Evolutionary conservation across 2,888 invertebrate genomes (phyloP).

Genomic region (Emmelina monodactyla): DNA sequence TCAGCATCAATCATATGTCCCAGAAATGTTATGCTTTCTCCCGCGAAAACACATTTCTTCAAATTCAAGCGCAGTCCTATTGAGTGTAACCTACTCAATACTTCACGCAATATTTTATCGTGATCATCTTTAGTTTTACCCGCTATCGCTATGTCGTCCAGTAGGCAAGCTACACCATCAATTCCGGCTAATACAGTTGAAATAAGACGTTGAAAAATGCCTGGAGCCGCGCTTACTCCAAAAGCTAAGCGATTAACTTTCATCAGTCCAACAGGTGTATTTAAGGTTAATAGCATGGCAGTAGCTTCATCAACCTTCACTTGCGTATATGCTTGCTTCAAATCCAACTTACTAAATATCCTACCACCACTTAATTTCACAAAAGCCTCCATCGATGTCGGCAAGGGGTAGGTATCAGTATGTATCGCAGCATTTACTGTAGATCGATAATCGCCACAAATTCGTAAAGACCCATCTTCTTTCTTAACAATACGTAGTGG

Average conservation of each 20-base stretch:
- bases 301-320: conserved; percentile 13
- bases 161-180: conserved; percentile 14
- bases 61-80: conserved; percentile 15
- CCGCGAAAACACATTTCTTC: conserved; percentile 14
- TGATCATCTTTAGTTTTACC: conserved; percentile 9
- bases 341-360: conserved; percentile 16
- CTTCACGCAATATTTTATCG: conserved; percentile 1
- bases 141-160: conserved; percentile 14
- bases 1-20: conserved; percentile 16
- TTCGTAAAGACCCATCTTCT: conserved; percentile 11
- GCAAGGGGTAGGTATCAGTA: conserved; percentile 14
- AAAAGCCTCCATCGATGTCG: conserved; percentile 14
- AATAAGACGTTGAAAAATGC: conserved; percentile 16
- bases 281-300: conserved; percentile 15
- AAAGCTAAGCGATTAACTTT: conserved; percentile 16
- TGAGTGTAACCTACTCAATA: conserved; percentile 9
- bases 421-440: conserved; percentile 15
- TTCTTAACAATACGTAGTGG: conserved; percentile 9
- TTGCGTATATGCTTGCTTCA: conserved; percentile 17
- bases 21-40: conserved; percentile 16
- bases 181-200: conserved; percentile 9
- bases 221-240: conserved; percentile 14
- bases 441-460: conserved; percentile 13
- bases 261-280: conserved; percentile 15
- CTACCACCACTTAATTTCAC: conserved; percentile 12